Evolutionary conservation across 1,140 invertebrate genomes (phyloP).

Genomic region (Hirudo medicinalis): DNA sequence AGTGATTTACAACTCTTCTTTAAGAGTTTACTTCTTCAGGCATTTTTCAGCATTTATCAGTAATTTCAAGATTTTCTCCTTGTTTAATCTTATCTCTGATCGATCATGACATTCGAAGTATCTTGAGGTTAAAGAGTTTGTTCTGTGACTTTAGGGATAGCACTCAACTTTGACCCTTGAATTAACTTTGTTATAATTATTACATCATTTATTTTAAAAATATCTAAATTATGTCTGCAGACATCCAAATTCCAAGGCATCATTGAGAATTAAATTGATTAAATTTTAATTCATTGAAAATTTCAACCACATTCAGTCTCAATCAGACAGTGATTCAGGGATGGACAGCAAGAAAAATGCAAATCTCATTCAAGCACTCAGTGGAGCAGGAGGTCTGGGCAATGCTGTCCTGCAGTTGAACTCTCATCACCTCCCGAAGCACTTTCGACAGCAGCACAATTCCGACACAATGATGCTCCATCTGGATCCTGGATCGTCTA

Average conservation of each 20-base stretch:
- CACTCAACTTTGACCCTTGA: neutral
- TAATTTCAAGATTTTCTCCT: no score
- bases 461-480: neutral
- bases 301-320: neutral
- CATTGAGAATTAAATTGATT: neutral
- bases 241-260: no score
- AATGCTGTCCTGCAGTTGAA: neutral
- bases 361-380: neutral
- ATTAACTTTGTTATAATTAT: neutral
- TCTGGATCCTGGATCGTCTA: neutral
- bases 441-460: neutral
- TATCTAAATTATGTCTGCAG: no score
- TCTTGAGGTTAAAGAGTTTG: neutral
- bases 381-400: neutral
- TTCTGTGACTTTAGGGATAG: neutral
- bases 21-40: no score
- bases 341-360: constrained; percentile 12
- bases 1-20: neutral
- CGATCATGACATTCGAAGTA: no score
- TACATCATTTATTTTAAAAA: no score
- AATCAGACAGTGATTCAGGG: constrained; percentile 6
- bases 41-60: no score
- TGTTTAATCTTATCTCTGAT: no score
- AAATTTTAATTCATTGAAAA: neutral
- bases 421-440: neutral